phyloP scores from a whole-genome alignment of 2,113 vertebrate genomes.

The Psilopogon haemacephalus region DNA sequence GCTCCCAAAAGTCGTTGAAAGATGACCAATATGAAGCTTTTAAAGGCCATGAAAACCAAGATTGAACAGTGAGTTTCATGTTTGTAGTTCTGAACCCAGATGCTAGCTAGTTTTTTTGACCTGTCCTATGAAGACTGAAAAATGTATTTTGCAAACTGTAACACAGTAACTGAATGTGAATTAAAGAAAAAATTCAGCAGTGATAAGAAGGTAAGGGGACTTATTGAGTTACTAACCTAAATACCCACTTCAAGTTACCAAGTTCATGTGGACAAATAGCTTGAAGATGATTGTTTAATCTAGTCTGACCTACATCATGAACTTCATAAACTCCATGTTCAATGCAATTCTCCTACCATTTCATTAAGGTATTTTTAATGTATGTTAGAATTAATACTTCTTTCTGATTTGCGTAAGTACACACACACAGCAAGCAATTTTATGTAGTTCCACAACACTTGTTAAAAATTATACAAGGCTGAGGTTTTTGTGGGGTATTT shows the following conservation, averaged over 20 bases:
- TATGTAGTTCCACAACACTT: background rate
- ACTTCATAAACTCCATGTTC: background rate
- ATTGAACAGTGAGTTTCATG: background rate
- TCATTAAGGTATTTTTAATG: background rate
- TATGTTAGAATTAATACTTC: background rate
- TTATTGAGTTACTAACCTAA: background rate
- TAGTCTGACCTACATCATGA: background rate
- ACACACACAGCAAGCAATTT: background rate
- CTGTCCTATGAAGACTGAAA: background rate
- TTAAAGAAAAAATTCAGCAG: background rate
- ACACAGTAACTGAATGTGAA: background rate
- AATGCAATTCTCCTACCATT: background rate
- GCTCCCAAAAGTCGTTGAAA: background rate
- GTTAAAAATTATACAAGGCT: background rate
- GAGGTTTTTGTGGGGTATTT: background rate
- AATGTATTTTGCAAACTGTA: background rate
- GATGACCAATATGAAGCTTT: background rate
- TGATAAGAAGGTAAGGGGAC: background rate
- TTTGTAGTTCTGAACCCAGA: background rate
- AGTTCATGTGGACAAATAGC: background rate
- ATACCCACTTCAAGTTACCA: background rate
- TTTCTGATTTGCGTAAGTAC: background rate
- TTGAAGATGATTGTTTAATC: background rate
- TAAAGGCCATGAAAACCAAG: background rate
- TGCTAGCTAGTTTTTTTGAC: background rate